Percentiles rank a stretch among this genome's conserved stretches.
Evolutionary conservation across 2,888 invertebrate genomes (phyloP).

Genomic region (Mongoloraphidia duomilia): DNA sequence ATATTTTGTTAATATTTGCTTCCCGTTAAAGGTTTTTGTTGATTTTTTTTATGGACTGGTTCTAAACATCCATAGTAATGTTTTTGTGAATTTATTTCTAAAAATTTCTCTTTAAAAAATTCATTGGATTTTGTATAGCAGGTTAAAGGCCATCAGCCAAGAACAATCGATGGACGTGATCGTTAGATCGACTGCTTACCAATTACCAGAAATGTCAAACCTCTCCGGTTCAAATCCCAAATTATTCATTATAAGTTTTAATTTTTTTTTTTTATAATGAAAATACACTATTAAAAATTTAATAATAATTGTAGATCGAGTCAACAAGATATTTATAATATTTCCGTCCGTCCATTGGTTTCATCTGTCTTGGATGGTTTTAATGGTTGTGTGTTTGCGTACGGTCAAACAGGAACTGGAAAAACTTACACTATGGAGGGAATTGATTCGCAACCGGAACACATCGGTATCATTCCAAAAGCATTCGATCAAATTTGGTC

Average conservation of each 20-base stretch:
- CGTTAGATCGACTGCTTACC: too few species aligned
- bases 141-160: too few species aligned
- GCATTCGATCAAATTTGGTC: constrained; percentile 96
- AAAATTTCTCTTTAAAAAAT: neutral
- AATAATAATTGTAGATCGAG: constrained; percentile 43
- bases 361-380: constrained; percentile 93
- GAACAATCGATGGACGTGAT: too few species aligned
- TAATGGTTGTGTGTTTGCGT: constrained; percentile 98
- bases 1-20: too few species aligned
- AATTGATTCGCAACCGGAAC: constrained; percentile 44
- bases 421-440: constrained; percentile 69
- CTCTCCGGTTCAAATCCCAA: too few species aligned
- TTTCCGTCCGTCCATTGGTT: constrained; percentile 88
- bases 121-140: neutral
- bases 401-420: constrained; percentile 98
- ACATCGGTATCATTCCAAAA: constrained; percentile 79
- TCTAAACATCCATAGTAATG: neutral
- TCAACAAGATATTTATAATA: constrained; percentile 89
- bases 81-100: too few species aligned
- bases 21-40: too few species aligned
- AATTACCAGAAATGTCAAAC: too few species aligned
- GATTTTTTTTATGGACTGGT: too few species aligned
- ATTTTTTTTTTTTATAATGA: too few species aligned
- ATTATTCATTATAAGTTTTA: too few species aligned
- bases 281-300: neutral